Conservation (phyloP, 2,113 vertebrate species). For the Vulpes lagopus region DNA sequence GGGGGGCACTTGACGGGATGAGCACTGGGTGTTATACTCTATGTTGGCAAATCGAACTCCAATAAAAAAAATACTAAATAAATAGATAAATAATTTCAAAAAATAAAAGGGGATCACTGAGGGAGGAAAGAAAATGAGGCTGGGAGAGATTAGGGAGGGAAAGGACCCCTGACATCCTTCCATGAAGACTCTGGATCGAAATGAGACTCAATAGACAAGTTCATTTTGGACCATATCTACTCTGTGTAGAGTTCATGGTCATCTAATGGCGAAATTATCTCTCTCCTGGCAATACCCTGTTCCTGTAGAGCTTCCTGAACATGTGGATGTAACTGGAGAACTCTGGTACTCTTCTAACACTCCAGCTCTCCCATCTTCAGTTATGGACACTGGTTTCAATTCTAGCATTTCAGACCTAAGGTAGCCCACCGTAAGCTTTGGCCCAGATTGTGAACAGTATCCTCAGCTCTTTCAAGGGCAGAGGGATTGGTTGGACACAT, state of each 20-base stretch:
- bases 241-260: not conserved
- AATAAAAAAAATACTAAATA: too few species aligned
- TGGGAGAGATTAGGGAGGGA: not conserved
- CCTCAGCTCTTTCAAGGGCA: not conserved
- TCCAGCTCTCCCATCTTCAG: not conserved
- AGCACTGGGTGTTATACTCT: too few species aligned
- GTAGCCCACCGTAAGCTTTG: not conserved
- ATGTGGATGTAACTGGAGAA: not conserved
- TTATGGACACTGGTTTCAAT: not conserved
- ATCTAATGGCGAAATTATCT: not conserved
- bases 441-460: not conserved
- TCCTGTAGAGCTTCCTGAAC: not conserved
- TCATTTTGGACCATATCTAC: not conserved
- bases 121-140: not conserved
- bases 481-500: not conserved
- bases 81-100: too few species aligned
- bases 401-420: not conserved
- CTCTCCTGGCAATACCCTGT: not conserved
- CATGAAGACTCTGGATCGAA: not conserved
- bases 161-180: not conserved
- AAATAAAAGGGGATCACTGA: not conserved
- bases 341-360: not conserved
- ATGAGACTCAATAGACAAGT: not conserved
- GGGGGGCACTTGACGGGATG: too few species aligned
- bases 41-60: too few species aligned